A percentile compares a stretch with the other conserved stretches of the same genome.
Conservation (phyloP, 2,888 invertebrate genomes). For the Drosophila koepferae region DNA sequence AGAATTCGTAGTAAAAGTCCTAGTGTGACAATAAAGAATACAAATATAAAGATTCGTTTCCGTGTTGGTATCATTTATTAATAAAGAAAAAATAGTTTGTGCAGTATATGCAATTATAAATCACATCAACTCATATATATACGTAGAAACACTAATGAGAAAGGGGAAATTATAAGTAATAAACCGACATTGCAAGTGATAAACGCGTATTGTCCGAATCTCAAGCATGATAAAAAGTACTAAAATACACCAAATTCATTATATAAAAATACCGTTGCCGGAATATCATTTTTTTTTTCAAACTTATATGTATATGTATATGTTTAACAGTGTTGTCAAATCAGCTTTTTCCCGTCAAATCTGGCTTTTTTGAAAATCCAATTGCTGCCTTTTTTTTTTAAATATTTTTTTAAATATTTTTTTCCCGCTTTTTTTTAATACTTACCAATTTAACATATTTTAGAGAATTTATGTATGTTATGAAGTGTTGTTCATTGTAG, state of each 20-base stretch:
- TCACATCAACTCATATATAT: constrained; percentile 11
- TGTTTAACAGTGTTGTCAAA: too few relatives aligned
- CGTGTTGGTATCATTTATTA: constrained; percentile 75
- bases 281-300: too few relatives aligned
- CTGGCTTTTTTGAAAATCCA: too few relatives aligned
- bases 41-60: constrained; percentile 69
- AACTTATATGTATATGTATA: too few relatives aligned
- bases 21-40: constrained; percentile 51
- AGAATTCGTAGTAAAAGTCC: constrained; percentile 64
- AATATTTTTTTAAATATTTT: too few relatives aligned
- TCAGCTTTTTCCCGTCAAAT: too few relatives aligned
- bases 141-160: neutral
- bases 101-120: constrained; percentile 47
- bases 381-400: too few relatives aligned
- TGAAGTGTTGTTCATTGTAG: too few relatives aligned
- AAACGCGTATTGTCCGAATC: constrained; percentile 13
- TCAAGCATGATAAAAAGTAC: neutral
- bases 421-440: too few relatives aligned
- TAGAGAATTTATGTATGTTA: too few relatives aligned
- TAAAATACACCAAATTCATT: constrained; percentile 24
- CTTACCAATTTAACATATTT: too few relatives aligned
- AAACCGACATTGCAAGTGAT: constrained; percentile 16
- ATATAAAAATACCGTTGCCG: neutral
- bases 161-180: constrained; percentile 7
- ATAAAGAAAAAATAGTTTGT: constrained; percentile 39